Conservation (phyloP, 2,113 vertebrate species). For the Holacanthus passer region DNA sequence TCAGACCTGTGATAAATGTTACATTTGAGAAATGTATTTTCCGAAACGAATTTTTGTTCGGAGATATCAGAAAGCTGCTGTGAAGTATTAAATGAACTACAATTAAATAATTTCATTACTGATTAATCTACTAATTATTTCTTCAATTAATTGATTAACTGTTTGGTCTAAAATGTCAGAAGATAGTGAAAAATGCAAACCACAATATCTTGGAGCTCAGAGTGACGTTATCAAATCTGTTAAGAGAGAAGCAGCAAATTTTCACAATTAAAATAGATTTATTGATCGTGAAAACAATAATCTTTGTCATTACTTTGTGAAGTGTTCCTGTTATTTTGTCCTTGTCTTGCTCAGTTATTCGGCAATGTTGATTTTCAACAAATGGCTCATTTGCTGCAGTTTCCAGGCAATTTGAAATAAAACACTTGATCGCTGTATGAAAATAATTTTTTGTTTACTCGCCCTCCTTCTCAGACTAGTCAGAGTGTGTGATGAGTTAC, state of each 20-base stretch:
- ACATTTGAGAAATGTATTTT: too few species aligned
- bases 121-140: too few species aligned
- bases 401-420: constrained; percentile 38
- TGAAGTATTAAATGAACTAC: too few species aligned
- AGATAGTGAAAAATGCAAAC: not conserved
- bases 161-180: not conserved
- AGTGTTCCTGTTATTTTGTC: not conserved
- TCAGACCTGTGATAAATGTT: not conserved
- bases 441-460: constrained; percentile 21
- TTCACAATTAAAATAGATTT: not conserved
- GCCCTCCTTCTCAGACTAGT: constrained; percentile 8
- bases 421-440: constrained; percentile 29
- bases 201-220: not conserved
- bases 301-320: not conserved
- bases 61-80: too few species aligned
- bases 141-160: not conserved
- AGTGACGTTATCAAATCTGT: not conserved
- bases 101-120: too few species aligned
- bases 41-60: too few species aligned
- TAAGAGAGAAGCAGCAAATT: not conserved
- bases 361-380: not conserved
- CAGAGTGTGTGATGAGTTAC: constrained; percentile 36
- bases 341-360: constrained; percentile 5
- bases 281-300: not conserved
- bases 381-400: constrained; percentile 33